These are phyloP conservation scores for Yasuhikotakia modesta DNA, from an alignment of 2,797 vertebrate species.

Conservation along the genomic window DNA sequence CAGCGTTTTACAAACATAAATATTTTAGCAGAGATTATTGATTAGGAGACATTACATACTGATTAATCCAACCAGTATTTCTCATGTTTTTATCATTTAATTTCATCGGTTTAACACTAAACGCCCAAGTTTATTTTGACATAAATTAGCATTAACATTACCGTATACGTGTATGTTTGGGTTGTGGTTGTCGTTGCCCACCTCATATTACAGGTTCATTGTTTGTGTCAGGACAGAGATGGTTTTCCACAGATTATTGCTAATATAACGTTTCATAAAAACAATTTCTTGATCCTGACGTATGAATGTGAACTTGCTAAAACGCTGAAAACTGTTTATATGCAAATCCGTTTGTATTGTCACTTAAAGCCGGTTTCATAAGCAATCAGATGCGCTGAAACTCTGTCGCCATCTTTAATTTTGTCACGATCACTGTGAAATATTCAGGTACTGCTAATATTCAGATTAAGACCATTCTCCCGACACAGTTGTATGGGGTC, in stretches of 20 bases:
- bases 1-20: neutral
- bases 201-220: slow-evolving; percentile 14
- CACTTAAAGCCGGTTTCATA: neutral
- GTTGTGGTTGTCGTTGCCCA: neutral
- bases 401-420: slow-evolving; percentile 25
- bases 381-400: no score
- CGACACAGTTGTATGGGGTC: slow-evolving; percentile 8
- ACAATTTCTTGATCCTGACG: slow-evolving; percentile 9
- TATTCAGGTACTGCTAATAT: slow-evolving; percentile 37
- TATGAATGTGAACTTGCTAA: slow-evolving; percentile 3
- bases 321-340: neutral
- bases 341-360: neutral
- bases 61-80: slow-evolving; percentile 4
- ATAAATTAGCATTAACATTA: slow-evolving; percentile 2
- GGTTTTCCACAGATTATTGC: neutral
- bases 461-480: neutral
- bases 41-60: neutral
- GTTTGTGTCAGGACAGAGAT: neutral
- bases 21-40: neutral
- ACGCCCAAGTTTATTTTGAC: slow-evolving; percentile 43
- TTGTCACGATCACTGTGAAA: slow-evolving; percentile 42
- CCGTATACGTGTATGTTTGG: slow-evolving; percentile 10
- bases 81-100: neutral
- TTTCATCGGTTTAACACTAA: neutral
- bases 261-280: neutral